Percentiles rank a stretch among this genome's conserved stretches.
Conservation (phyloP, 2,888 invertebrate species). For the Branchipolynoe longqiensis region DNA sequence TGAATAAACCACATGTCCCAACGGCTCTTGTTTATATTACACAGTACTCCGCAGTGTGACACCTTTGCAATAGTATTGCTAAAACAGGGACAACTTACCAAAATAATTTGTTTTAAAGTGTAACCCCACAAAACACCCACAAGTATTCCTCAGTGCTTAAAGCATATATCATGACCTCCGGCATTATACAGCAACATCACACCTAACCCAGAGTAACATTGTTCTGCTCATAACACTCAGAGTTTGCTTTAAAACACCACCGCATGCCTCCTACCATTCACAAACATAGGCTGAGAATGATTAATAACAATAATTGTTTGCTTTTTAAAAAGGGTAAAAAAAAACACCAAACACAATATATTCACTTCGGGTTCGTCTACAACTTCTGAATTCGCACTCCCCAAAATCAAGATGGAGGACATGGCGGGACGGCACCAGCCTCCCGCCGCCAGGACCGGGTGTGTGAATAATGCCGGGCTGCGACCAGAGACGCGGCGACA, state of each 20-base stretch:
- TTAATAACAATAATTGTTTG: too few species aligned
- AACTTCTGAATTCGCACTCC: constrained; percentile 22
- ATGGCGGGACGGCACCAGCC: not conserved
- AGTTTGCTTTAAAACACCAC: not conserved
- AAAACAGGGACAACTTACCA: not conserved
- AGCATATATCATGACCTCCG: not conserved
- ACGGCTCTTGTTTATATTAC: not conserved
- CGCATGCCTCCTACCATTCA: constrained; percentile 4
- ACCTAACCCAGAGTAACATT: constrained; percentile 13
- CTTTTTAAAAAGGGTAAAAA: too few species aligned
- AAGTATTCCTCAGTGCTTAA: not conserved
- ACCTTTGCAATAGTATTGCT: not conserved
- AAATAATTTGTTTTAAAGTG: not conserved
- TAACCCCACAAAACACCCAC: not conserved
- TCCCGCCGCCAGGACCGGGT: too few species aligned
- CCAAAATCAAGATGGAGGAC: constrained; percentile 29
- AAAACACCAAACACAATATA: constrained; percentile 37
- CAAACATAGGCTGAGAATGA: too few species aligned
- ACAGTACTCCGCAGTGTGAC: not conserved
- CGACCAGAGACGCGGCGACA: too few species aligned
- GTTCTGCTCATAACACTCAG: not conserved
- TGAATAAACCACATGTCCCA: not conserved
- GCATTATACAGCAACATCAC: constrained; percentile 18
- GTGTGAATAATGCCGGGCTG: too few species aligned
- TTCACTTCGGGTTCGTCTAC: not conserved